Percentiles rank a stretch among this genome's conserved stretches.
Evolutionary conservation across 2,888 invertebrate species (phyloP).

Genomic region (Tiphia femorata): DNA sequence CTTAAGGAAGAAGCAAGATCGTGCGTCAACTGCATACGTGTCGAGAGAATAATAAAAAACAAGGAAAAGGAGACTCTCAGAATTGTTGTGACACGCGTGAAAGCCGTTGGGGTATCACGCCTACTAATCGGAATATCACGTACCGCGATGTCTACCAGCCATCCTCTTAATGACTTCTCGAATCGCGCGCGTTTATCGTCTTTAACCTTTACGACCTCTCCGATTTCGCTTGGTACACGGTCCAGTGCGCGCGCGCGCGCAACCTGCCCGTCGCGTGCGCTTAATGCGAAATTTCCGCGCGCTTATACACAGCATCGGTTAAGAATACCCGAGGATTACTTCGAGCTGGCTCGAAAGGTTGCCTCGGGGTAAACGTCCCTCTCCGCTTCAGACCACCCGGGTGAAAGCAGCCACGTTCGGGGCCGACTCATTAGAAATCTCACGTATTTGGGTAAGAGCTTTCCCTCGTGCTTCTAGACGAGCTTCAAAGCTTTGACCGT

Average conservation of each 20-base stretch:
- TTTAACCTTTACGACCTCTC: too few species aligned
- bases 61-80: too few species aligned
- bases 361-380: slow-evolving; percentile 23
- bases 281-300: slow-evolving; percentile 12
- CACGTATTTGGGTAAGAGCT: slow-evolving; percentile 46
- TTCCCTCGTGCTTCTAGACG: slow-evolving; percentile 31
- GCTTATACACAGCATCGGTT: slow-evolving; percentile 14
- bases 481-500: slow-evolving; percentile 52
- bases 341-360: slow-evolving; percentile 23
- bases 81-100: too few species aligned
- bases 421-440: slow-evolving; percentile 51
- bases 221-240: too few species aligned
- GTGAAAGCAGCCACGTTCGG: slow-evolving; percentile 23
- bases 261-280: too few species aligned
- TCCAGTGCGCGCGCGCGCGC: too few species aligned
- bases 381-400: slow-evolving; percentile 1
- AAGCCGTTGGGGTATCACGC: too few species aligned
- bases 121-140: too few species aligned
- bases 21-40: too few species aligned
- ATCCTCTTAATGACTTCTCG: too few species aligned
- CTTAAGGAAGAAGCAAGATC: neutral
- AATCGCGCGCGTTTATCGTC: slow-evolving; percentile 1
- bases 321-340: slow-evolving; percentile 34
- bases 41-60: too few species aligned
- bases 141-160: too few species aligned